Base-by-base conservation (phyloP, 2,888 invertebrate genomes). In the Tromatobia lineatoria region DNA sequence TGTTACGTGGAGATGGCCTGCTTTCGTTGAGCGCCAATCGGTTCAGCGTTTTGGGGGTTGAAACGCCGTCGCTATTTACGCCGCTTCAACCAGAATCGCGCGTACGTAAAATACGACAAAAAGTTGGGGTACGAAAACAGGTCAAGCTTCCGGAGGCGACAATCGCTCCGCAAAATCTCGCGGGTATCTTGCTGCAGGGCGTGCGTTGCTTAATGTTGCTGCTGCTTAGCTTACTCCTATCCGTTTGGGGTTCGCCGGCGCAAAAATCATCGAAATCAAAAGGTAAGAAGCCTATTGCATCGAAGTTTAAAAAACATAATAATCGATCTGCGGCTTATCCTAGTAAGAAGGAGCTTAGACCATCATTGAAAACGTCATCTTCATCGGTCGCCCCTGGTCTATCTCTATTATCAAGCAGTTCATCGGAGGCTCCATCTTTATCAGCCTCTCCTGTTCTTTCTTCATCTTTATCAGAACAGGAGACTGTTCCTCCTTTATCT, bases 151-250 rank as follows among this genome's bases (percentile, higher is more conserved):
- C 54, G 13, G 18, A 7, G 10, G 15, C 34, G 25, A 42, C 29
- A 29, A 13, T 13, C 3, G 29, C 25, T 6, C 23, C 54, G 15
- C 29, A 34, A 13, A 69, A 64, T 29, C 47, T 38, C 6, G 45
- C 18, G 57, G 45, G 69, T 8, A 18, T 80, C 42, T 59, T 80
- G 61, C 45, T 69, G 52, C 75, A 75, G 20, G 75, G 80, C 47
- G 50, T 80, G 3, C 75, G 69, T 42, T 80, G 69, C 47, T 61
- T 80, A 15, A 61, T 75, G 80, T 15, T 80, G 38, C 80, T 67
- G n/a, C 59, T 80, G 25, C 47, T 59, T 61, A 47, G 75, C 15
- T 20, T 80, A 15, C 66, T 75, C 10, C n/a, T 80, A 11, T 69
- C 59, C 59, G 52, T 75, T 52, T 75, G 76, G 67, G 76, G 81